Evolutionary conservation across 2,888 invertebrate genomes (phyloP), one percentile per base, ranked within the genome.

Genomic region (Spodoptera littoralis): DNA sequence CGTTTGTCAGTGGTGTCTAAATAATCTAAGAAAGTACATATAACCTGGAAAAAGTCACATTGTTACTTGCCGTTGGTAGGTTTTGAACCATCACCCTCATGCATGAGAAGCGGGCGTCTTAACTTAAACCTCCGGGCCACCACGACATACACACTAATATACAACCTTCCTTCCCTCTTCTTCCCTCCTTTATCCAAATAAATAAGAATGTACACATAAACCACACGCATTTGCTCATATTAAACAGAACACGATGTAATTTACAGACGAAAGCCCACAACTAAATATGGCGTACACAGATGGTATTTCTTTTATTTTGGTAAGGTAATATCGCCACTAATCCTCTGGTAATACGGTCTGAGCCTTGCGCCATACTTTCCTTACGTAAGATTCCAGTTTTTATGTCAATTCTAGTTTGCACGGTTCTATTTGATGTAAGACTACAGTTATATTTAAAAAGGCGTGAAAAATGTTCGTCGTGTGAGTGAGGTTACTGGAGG

Each of bases 351-450:
- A 85, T 80, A 76, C 79, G 72, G 77, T 73, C 79, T 80, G 79
- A 82, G 75, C 76, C 76, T 54, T 64, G 53, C 69, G 65, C 48
- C 73, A 36, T 56, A 53, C 56, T 50, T 41, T 49, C 54, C 54
- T 62, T 57, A 42, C 36, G 22, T 64, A 67, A 66, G 68, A 66
- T 61, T 58, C 42, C 27, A 18, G 69, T 56, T 72, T 68, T 64
- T 66, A n/a, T 60, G 71, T 73, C 77, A 80, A 78, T 73, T 73
- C 80, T 73, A 46, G 67, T 86, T 85, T 85, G 80, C 84, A 83
- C 83, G 79, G 79, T 73, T 65, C 57, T 65, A 76, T 76, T 65
- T 80, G 80, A 80, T 76, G 75, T 6, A 6, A 6, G 36, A 36
- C 36, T 36, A 36, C 9, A 36, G 36, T 9, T 6, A 1, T 9